Evolutionary conservation across 2,797 vertebrate species (phyloP), one percentile per base, ranked within the genome.

Genomic region (Synanceia verrucosa): DNA sequence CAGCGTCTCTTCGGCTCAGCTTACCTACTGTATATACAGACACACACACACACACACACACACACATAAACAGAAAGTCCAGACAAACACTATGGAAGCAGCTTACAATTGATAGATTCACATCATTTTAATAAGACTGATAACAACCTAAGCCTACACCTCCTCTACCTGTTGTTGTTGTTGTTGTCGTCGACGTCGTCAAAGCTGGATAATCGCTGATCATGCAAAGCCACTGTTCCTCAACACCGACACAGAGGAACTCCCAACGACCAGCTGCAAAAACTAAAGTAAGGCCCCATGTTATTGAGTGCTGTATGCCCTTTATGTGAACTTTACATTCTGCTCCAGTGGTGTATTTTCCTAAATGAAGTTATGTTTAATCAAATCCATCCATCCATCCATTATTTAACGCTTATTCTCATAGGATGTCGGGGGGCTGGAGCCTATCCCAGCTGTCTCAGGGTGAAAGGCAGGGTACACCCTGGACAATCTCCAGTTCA

Each of bases 1-100:
- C 93, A 94, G 93, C 93, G 92, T 94, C 93, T 93, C 91, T 86
- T 76, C 78, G 79, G 91, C 90, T 94, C 93, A 87, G 88, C 79
- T 94, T 94, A 93, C 92, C 87, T 89, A 90, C 88, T 89, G 84
- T 78, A 79, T 16, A 81, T 71, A 76, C 76, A 74, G 76, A 81
- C 85, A 74, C 71, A 47, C 67, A 64, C 59, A 61, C 39, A 64
- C 33, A 53, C 26, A 52, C 50, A 55, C 75, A 63, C 59, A 55
- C 62, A 66, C 51, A 60, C 72, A 77, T 61, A 76, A 62, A 78
- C 51, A 80, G 47, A 46, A 12, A 47, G 74, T 71, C 71, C 84
- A 82, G 79, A 83, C 66, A 34, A 77, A 76, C 78, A 75, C 13
- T 16, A 50, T 39, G 66, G 61, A 60, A 48, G 56, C 67, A 50